Base-by-base conservation (phyloP, 1,140 invertebrate species). In the Drosophila elegans region DNA sequence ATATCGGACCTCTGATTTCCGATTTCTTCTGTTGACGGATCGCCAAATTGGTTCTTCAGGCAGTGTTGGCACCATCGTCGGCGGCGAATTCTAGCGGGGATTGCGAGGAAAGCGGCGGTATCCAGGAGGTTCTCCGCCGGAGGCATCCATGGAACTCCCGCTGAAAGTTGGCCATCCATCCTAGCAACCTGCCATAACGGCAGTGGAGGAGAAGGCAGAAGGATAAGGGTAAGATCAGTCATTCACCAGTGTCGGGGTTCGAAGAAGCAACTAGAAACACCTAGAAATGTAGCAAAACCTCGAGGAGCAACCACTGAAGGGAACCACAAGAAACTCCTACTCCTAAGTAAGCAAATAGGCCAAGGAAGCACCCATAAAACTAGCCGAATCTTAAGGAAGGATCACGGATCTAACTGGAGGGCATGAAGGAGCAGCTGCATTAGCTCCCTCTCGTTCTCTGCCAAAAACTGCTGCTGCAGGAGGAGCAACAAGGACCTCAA, bases 111-210 rank as follows among this genome's bases (percentile, higher is more conserved):
- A 21, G 10, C 21, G 10, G 10, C 10, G 48, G 27, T 11, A 4
- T 34, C n/a, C 27, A 13, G 29, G 27, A 13, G n/a, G 9, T 29
- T 29, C 46, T 4, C 27, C 27, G 27, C 27, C n/a, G 9, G 13
- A 4, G 48, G 29, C 13, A 16, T 51, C 48, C 29, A 49, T 51
- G 48, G 48, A 51, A 16, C 29, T 49, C n/a, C n/a, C 12, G 6
- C n/a, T 29, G 7, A 2, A 32, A 3, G n/a, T 32, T 0, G 3
- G 16, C 16, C 16, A 3, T 4, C 13, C 9, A 44, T 21, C 44
- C 21, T 46, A 27, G 21, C 44, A 25, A 46, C 16, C 11, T 10
- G 9, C 36, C 7, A 38, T 10, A 38, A 38, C 9, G 11, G 36
- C 29, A 6, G 29, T 6, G 4, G 16, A 16, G 16, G 29, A 32